These are phyloP conservation scores for Zosterops hypoxanthus DNA, from an alignment of 2,113 vertebrate genomes.

Conservation along the genomic window DNA sequence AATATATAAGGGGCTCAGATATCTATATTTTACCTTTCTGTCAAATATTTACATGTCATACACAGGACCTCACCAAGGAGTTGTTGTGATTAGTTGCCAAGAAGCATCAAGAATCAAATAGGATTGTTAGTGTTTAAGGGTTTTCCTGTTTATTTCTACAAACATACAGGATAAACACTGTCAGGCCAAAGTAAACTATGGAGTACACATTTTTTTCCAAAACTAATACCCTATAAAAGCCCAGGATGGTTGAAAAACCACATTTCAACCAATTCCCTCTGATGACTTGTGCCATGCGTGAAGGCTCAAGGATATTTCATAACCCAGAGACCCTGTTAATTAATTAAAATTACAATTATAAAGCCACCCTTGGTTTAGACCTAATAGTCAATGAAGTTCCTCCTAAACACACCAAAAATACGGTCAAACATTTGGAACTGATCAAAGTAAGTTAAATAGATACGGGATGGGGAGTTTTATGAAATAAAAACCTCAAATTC, in stretches of 20 bases:
- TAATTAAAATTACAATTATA: conserved; percentile 62
- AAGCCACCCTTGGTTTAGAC: neutral
- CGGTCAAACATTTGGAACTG: neutral
- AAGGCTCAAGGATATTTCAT: conserved; percentile 64
- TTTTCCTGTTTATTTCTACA: conserved; percentile 85
- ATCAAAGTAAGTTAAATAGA: conserved; percentile 13
- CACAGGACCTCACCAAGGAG: conserved; percentile 71
- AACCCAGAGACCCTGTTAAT: conserved; percentile 46
- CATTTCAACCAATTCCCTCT: conserved; percentile 46
- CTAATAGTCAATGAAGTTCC: neutral
- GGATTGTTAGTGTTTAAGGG: conserved; percentile 81
- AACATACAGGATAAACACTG: conserved; percentile 80
- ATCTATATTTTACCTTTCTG: conserved; percentile 76
- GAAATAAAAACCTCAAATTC: neutral
- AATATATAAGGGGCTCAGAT: conserved; percentile 65
- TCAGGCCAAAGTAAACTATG: conserved; percentile 80
- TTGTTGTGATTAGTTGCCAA: conserved; percentile 80
- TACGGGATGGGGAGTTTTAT: neutral
- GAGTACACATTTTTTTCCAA: conserved; percentile 64
- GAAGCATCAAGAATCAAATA: conserved; percentile 78
- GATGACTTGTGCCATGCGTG: conserved; percentile 47
- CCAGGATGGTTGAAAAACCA: conserved; percentile 59
- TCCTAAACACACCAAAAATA: conserved; percentile 6
- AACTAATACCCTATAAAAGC: conserved; percentile 66
- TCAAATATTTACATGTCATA: conserved; percentile 82